Evolutionary conservation across 2,797 vertebrate species (phyloP).

Genomic region (Mormyrus proboscirostris): DNA sequence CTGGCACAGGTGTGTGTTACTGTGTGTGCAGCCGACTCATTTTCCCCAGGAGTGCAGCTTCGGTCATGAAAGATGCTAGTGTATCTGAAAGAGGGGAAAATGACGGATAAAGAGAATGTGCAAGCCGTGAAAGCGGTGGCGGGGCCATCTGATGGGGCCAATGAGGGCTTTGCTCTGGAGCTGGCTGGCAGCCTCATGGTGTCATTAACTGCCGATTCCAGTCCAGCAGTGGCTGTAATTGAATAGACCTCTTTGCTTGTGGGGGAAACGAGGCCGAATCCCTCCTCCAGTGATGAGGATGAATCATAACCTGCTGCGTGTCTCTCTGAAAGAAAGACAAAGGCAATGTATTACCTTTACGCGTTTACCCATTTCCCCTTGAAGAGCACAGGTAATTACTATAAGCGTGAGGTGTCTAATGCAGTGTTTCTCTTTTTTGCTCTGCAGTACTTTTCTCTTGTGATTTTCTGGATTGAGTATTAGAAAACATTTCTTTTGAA

Average conservation of each 20-base stretch:
- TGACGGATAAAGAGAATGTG: not conserved
- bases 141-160: not conserved
- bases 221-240: not conserved
- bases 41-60: not conserved
- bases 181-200: not conserved
- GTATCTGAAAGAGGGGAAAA: not conserved
- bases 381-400: conserved; percentile 53
- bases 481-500: not conserved
- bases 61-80: not conserved
- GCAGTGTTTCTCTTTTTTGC: not conserved
- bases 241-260: not conserved
- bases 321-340: conserved; percentile 42
- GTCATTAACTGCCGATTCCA: not conserved
- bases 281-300: conserved; percentile 57
- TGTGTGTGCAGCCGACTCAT: not conserved
- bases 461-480: not conserved
- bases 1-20: not conserved
- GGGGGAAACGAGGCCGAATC: conserved; percentile 3
- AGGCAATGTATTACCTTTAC: conserved; percentile 48
- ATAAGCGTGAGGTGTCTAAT: conserved; percentile 40
- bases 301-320: conserved; percentile 47
- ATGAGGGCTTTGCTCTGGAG: not conserved
- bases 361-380: conserved; percentile 17
- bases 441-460: not conserved
- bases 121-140: not conserved